These are phyloP conservation scores for Pampusana beccarii DNA, from an alignment of 2,113 vertebrate genomes.

Conservation along the genomic window DNA sequence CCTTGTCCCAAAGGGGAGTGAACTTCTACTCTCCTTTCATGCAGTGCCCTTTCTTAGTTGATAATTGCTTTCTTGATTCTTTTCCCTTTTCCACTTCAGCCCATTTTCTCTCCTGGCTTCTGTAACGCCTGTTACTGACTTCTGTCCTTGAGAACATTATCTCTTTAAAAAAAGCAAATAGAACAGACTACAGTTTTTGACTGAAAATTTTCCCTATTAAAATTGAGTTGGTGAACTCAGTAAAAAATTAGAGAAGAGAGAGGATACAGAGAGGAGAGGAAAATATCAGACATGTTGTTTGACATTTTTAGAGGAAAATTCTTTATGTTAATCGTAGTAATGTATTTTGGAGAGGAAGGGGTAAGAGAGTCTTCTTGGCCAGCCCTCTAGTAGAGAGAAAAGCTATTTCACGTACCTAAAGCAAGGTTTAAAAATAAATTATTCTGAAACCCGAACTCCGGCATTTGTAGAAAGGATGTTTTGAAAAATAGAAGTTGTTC, in stretches of 20 bases:
- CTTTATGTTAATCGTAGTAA: neutral
- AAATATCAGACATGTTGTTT: neutral
- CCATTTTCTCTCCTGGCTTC: neutral
- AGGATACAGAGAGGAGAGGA: neutral
- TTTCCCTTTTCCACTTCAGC: neutral
- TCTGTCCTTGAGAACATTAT: neutral
- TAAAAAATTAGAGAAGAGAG: neutral
- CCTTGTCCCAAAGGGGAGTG: neutral
- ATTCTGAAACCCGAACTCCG: neutral
- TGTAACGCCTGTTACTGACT: neutral
- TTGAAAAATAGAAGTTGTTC: neutral
- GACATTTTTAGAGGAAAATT: neutral
- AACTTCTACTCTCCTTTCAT: neutral
- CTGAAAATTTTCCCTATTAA: neutral
- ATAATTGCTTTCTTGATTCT: neutral
- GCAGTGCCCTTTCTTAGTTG: neutral
- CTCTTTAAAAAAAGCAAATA: neutral
- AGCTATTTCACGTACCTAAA: neutral
- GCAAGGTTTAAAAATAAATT: neutral
- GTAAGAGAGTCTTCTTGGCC: neutral
- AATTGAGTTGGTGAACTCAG: neutral
- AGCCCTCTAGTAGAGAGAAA: neutral
- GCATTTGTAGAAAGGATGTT: neutral
- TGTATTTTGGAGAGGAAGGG: neutral
- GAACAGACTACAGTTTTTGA: neutral